These are phyloP conservation scores for Pantala flavescens DNA, from an alignment of 1,140 invertebrate genomes.

Conservation along the genomic window DNA sequence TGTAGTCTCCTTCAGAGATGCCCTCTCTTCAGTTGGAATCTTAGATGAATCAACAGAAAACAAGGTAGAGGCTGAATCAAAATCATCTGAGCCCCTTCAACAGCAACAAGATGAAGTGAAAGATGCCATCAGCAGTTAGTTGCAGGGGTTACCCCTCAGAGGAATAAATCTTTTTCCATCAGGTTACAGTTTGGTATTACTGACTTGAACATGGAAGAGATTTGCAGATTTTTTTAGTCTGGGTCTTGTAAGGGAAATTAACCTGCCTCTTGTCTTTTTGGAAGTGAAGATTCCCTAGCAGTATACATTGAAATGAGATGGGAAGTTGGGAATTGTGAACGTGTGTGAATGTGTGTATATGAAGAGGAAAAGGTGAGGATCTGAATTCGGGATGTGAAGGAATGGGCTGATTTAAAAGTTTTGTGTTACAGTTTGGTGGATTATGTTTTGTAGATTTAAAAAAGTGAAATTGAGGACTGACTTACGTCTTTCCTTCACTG, in stretches of 20 bases:
- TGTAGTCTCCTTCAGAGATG: slow-evolving; percentile 28
- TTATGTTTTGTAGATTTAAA: background rate
- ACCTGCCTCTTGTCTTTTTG: background rate
- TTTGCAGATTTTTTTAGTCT: no score
- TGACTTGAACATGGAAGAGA: no score
- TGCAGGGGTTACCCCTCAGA: background rate
- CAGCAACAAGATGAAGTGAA: background rate
- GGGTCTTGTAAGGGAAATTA: no score
- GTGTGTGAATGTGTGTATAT: background rate
- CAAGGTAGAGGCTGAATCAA: background rate
- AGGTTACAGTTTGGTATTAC: no score
- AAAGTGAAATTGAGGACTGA: no score
- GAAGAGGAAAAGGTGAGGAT: background rate
- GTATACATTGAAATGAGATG: background rate
- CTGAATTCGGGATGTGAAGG: background rate
- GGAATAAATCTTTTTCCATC: no score
- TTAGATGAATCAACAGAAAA: slow-evolving; percentile 8
- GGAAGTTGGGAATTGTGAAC: background rate
- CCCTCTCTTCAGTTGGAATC: slow-evolving; percentile 25
- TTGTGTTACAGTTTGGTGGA: background rate
- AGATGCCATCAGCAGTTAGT: background rate
- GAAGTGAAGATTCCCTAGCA: background rate
- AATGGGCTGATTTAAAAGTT: background rate
- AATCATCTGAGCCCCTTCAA: background rate
- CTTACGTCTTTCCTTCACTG: background rate